These are phyloP conservation scores for Acronicta psi DNA, from an alignment of 2,888 invertebrate species.

Conservation along the genomic window DNA sequence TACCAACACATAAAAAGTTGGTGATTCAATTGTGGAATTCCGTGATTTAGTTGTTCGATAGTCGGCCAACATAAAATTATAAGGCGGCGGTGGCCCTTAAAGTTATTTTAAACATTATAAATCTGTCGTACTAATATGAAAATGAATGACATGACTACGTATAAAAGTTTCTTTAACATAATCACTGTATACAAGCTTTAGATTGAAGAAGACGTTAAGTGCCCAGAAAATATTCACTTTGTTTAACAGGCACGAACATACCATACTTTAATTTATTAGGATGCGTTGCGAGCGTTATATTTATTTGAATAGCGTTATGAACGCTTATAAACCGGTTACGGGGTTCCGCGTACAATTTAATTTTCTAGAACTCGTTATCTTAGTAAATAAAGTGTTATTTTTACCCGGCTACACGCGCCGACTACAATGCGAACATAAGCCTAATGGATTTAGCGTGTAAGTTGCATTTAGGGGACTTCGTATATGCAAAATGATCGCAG, in stretches of 20 bases:
- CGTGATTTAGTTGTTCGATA: no score
- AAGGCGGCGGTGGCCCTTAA: no score
- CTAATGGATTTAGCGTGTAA: constrained; percentile 82
- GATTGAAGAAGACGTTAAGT: constrained; percentile 15
- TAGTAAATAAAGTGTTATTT: constrained; percentile 61
- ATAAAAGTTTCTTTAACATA: constrained; percentile 10
- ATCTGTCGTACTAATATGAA: neutral
- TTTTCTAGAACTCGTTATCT: constrained; percentile 57
- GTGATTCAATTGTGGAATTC: no score
- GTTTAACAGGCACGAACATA: constrained; percentile 14
- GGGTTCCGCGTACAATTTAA: constrained; percentile 53
- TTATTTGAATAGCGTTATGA: constrained; percentile 51
- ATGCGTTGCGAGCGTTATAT: constrained; percentile 39
- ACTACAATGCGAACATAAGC: constrained; percentile 63
- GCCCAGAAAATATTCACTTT: constrained; percentile 31
- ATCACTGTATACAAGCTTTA: constrained; percentile 9
- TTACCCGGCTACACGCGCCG: constrained; percentile 48
- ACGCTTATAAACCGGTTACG: constrained; percentile 47
- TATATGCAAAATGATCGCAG: constrained; percentile 66
- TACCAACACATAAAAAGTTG: no score
- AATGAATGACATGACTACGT: neutral
- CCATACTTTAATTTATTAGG: constrained; percentile 32
- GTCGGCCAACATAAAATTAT: no score
- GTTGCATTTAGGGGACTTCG: constrained; percentile 73
- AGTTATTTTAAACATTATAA: neutral